Conservation (phyloP, 2,113 vertebrate genomes). For the Rallus limicola region DNA sequence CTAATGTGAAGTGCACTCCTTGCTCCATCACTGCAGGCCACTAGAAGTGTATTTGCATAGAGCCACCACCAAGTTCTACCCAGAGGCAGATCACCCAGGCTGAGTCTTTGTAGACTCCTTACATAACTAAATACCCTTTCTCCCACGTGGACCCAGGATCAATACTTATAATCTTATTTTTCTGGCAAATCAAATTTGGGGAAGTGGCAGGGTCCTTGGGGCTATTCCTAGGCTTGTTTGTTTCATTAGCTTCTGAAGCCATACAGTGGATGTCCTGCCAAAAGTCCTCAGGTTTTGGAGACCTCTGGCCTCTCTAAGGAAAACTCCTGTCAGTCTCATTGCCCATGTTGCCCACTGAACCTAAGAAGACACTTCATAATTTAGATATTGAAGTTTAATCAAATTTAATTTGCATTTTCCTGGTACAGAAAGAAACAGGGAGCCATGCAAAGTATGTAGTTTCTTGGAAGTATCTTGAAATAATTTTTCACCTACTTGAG, state of each 20-base stretch:
- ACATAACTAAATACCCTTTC: neutral
- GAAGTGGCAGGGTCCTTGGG: neutral
- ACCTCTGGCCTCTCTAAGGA: neutral
- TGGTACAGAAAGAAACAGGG: neutral
- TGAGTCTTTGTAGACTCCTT: neutral
- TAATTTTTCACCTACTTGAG: neutral
- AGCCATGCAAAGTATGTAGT: neutral
- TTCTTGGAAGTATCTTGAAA: neutral
- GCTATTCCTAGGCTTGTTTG: neutral
- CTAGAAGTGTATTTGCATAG: neutral
- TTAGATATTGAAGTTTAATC: neutral
- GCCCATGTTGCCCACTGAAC: neutral
- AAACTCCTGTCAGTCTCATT: neutral
- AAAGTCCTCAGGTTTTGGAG: neutral
- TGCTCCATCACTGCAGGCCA: neutral
- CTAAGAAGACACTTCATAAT: neutral
- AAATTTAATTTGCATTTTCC: neutral
- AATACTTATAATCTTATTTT: neutral
- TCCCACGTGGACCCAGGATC: neutral
- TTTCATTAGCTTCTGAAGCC: neutral
- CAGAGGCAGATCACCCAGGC: neutral
- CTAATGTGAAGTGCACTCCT: constrained; percentile 16
- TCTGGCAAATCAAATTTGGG: neutral
- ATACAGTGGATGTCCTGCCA: constrained; percentile 1
- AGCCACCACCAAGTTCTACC: neutral